Conservation (phyloP, 2,888 invertebrate genomes). For the Sepiola atlantica region DNA sequence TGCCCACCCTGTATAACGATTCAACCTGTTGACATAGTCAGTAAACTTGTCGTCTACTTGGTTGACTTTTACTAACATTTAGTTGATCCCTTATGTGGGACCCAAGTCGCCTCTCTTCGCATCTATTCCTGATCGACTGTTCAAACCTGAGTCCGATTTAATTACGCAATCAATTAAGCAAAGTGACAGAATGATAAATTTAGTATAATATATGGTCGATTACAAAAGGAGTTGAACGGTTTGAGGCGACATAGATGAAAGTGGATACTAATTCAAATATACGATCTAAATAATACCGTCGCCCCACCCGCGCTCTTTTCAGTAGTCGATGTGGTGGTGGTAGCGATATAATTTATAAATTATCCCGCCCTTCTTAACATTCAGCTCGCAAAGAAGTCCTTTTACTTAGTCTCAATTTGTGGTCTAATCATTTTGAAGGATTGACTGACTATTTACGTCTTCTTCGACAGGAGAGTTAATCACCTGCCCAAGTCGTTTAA, state of each 20-base stretch:
- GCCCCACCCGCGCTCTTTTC: neutral
- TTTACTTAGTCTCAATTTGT: neutral
- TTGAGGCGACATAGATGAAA: neutral
- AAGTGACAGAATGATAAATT: neutral
- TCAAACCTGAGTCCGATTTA: neutral
- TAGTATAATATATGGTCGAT: neutral
- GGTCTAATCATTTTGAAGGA: neutral
- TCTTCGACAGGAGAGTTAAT: constrained; percentile 15
- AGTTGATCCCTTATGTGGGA: neutral
- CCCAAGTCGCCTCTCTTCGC: neutral
- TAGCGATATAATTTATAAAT: neutral
- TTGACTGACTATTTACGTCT: neutral
- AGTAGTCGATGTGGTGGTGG: too few relatives aligned
- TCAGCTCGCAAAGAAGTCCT: neutral
- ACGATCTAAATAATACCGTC: neutral
- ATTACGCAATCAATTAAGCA: neutral
- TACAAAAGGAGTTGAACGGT: neutral
- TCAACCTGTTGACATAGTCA: too few relatives aligned
- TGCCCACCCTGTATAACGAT: too few relatives aligned
- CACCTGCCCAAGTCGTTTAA: neutral
- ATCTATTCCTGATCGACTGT: neutral
- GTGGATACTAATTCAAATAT: neutral
- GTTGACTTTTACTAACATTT: too few relatives aligned
- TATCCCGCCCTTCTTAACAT: neutral
- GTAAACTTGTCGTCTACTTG: too few relatives aligned